Percentiles rank a stretch among this genome's conserved stretches.
Evolutionary conservation across 2,888 invertebrate species (phyloP).

Genomic region (Chrysotoxum bicinctum): DNA sequence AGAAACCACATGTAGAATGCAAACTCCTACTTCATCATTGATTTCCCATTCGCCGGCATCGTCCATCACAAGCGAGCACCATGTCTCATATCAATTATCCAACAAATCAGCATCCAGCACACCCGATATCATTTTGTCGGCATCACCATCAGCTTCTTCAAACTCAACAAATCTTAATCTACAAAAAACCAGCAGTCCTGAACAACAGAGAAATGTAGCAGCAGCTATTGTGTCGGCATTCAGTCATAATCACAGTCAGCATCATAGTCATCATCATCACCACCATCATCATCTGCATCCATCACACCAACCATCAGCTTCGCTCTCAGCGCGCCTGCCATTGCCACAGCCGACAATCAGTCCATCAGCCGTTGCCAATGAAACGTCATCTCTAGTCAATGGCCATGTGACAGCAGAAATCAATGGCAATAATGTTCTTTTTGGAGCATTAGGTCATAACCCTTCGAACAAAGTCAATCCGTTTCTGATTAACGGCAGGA

Average conservation of each 20-base stretch:
- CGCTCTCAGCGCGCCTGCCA: conserved; percentile 14
- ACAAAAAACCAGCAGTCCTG: conserved; percentile 39
- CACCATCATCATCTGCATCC: conserved; percentile 28
- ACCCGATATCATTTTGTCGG: conserved; percentile 48
- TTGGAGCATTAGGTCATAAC: conserved; percentile 33
- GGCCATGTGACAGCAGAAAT: conserved; percentile 27
- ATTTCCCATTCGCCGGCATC: conserved; percentile 58
- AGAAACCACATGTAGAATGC: conserved; percentile 43
- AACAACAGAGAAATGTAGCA: conserved; percentile 57
- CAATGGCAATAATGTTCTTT: conserved; percentile 29
- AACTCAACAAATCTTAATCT: conserved; percentile 24
- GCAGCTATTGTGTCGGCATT: conserved; percentile 58
- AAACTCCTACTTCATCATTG: conserved; percentile 57
- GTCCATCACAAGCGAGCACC: conserved; percentile 57
- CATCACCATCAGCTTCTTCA: conserved; percentile 39
- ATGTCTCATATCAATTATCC: conserved; percentile 44
- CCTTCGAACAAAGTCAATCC: conserved; percentile 12
- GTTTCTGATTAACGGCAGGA: background rate
- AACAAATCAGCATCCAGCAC: conserved; percentile 60
- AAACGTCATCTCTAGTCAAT: conserved; percentile 5
- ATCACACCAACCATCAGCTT: background rate
- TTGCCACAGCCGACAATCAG: background rate
- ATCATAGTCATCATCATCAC: conserved; percentile 14
- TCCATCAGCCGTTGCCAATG: conserved; percentile 10
- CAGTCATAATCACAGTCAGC: conserved; percentile 39